These are phyloP conservation scores for Melipona bicolor DNA, from an alignment of 2,888 invertebrate genomes.

Conservation along the genomic window DNA sequence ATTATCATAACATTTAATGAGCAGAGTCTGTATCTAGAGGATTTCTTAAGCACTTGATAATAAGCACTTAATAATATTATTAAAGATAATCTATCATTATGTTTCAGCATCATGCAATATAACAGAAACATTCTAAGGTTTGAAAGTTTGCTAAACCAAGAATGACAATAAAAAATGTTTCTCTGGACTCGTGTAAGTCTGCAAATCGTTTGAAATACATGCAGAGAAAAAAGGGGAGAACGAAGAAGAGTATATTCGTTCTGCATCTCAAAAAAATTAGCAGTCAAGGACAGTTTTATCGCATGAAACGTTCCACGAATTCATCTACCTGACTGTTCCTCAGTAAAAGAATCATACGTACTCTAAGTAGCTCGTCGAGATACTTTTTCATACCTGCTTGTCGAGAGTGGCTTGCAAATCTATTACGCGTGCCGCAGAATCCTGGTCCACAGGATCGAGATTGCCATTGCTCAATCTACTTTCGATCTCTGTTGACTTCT, in stretches of 20 bases:
- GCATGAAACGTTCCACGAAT: background rate
- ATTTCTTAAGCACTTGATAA: background rate
- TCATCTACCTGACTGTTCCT: constrained; percentile 30
- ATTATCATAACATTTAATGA: constrained; percentile 6
- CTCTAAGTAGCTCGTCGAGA: constrained; percentile 29
- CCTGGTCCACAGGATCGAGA: constrained; percentile 85
- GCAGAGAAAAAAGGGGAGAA: constrained; percentile 17
- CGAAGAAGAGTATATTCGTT: constrained; percentile 13
- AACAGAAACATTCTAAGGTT: background rate
- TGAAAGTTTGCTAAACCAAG: background rate
- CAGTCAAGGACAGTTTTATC: constrained; percentile 12
- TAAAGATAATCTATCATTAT: background rate
- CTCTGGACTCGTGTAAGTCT: background rate
- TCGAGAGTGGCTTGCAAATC: constrained; percentile 94
- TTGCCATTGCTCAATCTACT: constrained; percentile 82
- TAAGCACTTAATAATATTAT: background rate
- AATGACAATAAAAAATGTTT: constrained; percentile 1
- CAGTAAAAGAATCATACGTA: constrained; percentile 34
- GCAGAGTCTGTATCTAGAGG: background rate
- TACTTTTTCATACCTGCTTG: constrained; percentile 89
- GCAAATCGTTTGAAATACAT: constrained; percentile 28
- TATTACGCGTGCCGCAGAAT: constrained; percentile 88
- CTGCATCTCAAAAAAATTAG: constrained; percentile 2
- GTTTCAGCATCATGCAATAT: constrained; percentile 30
- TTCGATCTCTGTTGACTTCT: constrained; percentile 77